Evolutionary conservation across 2,797 vertebrate genomes (phyloP).

Genomic region (Pygocentrus nattereri): DNA sequence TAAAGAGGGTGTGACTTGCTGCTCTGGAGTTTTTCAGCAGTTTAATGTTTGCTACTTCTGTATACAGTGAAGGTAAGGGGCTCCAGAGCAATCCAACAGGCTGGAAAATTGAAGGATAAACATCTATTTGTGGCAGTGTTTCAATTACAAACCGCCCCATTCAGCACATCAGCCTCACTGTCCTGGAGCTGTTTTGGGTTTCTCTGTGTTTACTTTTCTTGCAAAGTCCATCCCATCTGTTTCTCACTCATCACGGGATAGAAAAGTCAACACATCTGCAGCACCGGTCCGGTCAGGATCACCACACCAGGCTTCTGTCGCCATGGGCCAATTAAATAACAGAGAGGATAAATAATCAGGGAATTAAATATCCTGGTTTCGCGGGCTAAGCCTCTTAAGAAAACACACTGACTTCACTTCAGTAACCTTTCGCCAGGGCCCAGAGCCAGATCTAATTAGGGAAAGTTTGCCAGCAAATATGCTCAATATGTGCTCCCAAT

Average conservation of each 20-base stretch:
- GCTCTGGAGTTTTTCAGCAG: constrained; percentile 31
- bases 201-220: constrained; percentile 45
- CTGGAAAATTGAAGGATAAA: constrained; percentile 37
- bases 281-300: constrained; percentile 17
- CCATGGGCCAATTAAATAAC: constrained; percentile 40
- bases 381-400: constrained; percentile 33
- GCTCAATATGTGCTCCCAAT: constrained; percentile 48
- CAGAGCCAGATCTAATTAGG: constrained; percentile 54
- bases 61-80: constrained; percentile 32
- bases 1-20: not conserved
- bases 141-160: not conserved
- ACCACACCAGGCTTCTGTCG: constrained; percentile 16
- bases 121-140: constrained; percentile 21
- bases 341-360: constrained; percentile 49
- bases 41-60: constrained; percentile 42
- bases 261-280: constrained; percentile 49
- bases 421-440: constrained; percentile 45
- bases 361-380: constrained; percentile 44
- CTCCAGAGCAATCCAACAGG: constrained; percentile 23
- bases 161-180: not conserved
- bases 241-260: constrained; percentile 29
- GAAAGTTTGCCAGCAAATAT: constrained; percentile 48
- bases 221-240: constrained; percentile 5
- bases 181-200: constrained; percentile 23
- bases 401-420: constrained; percentile 49